Conservation (phyloP, 2,888 invertebrate genomes). For the Meloe dianella region DNA sequence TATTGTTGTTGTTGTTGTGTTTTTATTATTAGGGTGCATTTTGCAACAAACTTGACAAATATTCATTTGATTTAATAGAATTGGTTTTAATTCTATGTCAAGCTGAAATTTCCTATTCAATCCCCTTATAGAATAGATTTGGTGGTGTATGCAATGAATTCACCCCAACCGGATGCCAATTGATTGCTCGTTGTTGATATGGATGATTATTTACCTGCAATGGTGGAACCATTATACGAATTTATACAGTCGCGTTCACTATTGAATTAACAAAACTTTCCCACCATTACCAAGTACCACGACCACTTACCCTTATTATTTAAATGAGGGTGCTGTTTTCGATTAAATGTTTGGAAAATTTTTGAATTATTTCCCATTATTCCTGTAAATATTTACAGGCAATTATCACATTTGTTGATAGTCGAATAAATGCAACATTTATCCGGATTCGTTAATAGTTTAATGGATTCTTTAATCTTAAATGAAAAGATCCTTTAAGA, state of each 20-base stretch:
- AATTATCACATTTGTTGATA: neutral
- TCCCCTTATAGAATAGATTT: neutral
- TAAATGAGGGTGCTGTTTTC: neutral
- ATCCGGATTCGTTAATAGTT: neutral
- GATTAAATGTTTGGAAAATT: neutral
- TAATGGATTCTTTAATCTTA: constrained; percentile 8
- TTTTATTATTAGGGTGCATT: constrained; percentile 10
- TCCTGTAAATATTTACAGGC: neutral
- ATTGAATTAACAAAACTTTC: constrained; percentile 21
- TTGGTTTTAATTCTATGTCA: constrained; percentile 7
- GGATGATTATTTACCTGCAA: constrained; percentile 28
- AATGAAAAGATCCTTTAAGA: constrained; percentile 3
- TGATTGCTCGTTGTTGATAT: constrained; percentile 26
- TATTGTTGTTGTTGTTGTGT: constrained; percentile 3
- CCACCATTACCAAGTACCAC: constrained; percentile 18
- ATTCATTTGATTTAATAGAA: constrained; percentile 6
- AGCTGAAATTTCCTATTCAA: constrained; percentile 4
- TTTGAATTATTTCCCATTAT: neutral
- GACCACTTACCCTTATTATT: neutral
- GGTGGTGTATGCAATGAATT: constrained; percentile 4
- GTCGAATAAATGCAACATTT: neutral
- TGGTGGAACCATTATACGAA: constrained; percentile 19
- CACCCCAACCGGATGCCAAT: constrained; percentile 25
- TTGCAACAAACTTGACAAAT: constrained; percentile 9
- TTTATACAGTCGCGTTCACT: constrained; percentile 18